phyloP scores from a whole-genome alignment of 2,888 invertebrate species.

The Cyclophora albipunctata region DNA sequence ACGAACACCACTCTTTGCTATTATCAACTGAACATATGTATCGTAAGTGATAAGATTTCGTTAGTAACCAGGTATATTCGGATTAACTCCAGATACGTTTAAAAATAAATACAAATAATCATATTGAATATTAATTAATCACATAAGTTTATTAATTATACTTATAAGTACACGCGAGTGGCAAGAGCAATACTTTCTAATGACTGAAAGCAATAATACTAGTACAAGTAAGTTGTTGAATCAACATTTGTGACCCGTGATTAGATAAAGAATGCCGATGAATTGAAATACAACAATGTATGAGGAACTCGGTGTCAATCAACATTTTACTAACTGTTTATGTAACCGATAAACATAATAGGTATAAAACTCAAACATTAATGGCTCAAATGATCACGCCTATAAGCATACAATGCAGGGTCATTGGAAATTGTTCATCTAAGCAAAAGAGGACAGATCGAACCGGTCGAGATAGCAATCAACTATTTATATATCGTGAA shows the following conservation, averaged over 20 bases:
- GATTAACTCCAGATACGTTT: too few species aligned
- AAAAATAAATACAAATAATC: too few species aligned
- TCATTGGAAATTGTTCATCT: slow-evolving; percentile 35
- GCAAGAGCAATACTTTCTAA: too few species aligned
- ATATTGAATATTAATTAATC: too few species aligned
- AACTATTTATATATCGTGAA: slow-evolving; percentile 6
- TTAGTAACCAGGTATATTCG: too few species aligned
- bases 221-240: neutral
- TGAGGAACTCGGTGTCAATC: slow-evolving; percentile 5
- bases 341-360: slow-evolving; percentile 2
- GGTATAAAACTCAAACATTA: slow-evolving; percentile 12
- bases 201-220: neutral
- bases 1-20: too few species aligned
- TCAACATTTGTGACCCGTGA: slow-evolving; percentile 12
- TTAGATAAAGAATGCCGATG: slow-evolving; percentile 17
- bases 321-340: neutral
- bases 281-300: slow-evolving; percentile 5
- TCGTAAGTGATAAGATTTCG: too few species aligned
- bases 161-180: too few species aligned
- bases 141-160: too few species aligned
- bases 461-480: slow-evolving; percentile 29
- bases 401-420: slow-evolving; percentile 30
- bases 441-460: slow-evolving; percentile 29
- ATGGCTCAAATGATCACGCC: slow-evolving; percentile 37
- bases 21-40: too few species aligned